Conservation (phyloP, 2,113 vertebrate genomes). For the Nanorana parkeri region DNA sequence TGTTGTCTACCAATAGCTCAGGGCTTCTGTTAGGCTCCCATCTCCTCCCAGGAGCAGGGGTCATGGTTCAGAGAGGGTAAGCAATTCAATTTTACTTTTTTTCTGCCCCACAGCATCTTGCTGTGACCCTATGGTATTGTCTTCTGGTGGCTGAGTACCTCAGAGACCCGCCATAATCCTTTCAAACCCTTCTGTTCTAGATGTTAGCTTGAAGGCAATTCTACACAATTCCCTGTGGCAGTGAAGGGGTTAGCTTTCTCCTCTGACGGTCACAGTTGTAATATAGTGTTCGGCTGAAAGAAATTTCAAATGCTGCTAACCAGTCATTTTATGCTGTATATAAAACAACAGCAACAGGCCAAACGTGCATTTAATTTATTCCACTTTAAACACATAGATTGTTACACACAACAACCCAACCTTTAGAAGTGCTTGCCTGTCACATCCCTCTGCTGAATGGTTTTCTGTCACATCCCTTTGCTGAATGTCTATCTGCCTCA, state of each 20-base stretch:
- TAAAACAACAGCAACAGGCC: neutral
- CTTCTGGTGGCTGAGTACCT: conserved; percentile 40
- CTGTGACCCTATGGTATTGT: conserved; percentile 46
- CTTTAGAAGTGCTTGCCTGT: conserved; percentile 70
- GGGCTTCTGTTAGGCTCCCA: conserved; percentile 39
- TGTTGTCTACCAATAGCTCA: conserved; percentile 27
- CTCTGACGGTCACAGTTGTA: conserved; percentile 24
- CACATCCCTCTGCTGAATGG: no score
- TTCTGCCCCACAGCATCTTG: conserved; percentile 40
- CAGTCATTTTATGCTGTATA: neutral
- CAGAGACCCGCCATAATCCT: conserved; percentile 51
- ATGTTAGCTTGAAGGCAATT: conserved; percentile 48
- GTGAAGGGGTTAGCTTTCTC: conserved; percentile 45
- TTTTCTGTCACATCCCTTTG: no score
- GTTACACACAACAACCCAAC: neutral
- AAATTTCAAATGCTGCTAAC: conserved; percentile 11
- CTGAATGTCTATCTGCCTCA: no score
- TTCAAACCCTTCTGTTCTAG: conserved; percentile 52
- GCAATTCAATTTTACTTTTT: conserved; percentile 58
- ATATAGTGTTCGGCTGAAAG: conserved; percentile 6
- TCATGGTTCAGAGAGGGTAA: conserved; percentile 52
- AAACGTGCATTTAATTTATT: neutral
- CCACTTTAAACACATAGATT: neutral
- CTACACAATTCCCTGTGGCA: conserved; percentile 26
- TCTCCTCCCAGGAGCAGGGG: conserved; percentile 35